Percentiles rank a stretch among this genome's conserved stretches.
These are phyloP conservation scores for Cisticola juncidis DNA, from an alignment of 2,113 vertebrate species.

Conservation along the genomic window DNA sequence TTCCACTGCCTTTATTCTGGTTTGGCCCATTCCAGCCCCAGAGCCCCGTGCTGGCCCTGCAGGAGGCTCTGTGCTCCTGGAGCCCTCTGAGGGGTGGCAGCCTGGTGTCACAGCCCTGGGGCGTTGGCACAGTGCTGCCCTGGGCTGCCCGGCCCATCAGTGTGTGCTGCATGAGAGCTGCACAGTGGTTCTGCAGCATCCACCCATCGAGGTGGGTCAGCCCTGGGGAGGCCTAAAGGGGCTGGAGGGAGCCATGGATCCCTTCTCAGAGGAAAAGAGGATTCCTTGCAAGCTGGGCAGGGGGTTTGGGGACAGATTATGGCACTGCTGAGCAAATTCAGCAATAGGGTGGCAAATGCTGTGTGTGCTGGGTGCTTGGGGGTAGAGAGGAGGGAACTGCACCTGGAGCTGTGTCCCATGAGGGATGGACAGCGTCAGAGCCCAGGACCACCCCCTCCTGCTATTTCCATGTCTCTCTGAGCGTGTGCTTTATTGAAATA, in stretches of 20 bases:
- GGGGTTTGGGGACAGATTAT: not conserved
- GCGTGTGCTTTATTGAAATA: not conserved
- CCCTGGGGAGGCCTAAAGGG: not conserved
- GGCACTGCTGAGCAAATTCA: not conserved
- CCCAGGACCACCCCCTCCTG: not conserved
- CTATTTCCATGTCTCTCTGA: not conserved
- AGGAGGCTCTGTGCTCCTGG: not conserved
- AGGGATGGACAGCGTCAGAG: not conserved
- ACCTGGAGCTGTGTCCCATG: not conserved
- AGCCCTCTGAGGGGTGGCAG: not conserved
- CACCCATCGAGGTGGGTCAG: not conserved
- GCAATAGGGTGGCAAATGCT: not conserved
- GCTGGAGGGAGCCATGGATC: not conserved
- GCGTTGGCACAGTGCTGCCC: not conserved
- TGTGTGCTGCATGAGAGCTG: not conserved
- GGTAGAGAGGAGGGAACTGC: not conserved
- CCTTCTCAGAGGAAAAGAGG: not conserved
- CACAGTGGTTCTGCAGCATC: accelerated
- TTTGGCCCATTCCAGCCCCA: not conserved
- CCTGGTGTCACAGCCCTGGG: not conserved
- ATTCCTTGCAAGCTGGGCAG: not conserved
- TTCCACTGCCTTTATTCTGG: not conserved
- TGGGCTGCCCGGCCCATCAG: not conserved
- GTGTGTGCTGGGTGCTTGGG: not conserved
- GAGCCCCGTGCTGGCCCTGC: accelerated